Evolutionary conservation across 1,140 invertebrate species (phyloP).

Genomic region (Druon quercuslanigerum): DNA sequence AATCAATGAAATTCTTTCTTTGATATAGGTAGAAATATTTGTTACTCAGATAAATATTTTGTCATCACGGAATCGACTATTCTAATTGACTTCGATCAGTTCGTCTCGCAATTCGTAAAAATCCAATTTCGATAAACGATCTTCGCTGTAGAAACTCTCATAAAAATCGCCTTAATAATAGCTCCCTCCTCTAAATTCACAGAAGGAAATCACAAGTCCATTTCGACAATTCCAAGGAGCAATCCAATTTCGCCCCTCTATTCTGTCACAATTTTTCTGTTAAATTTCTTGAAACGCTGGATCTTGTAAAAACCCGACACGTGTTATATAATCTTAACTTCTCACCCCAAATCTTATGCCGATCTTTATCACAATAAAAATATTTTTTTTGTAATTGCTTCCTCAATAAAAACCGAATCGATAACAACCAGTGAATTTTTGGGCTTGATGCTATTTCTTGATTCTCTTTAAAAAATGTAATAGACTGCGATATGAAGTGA

Average conservation of each 20-base stretch:
- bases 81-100: constrained; percentile 53
- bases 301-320: background rate
- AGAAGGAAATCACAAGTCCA: constrained; percentile 41
- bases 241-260: background rate
- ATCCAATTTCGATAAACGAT: constrained; percentile 7
- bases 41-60: background rate
- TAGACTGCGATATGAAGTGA: background rate
- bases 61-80: constrained; percentile 29
- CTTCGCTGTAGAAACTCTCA: constrained; percentile 34
- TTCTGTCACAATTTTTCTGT: background rate
- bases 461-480: background rate
- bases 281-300: constrained; percentile 1
- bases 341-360: constrained; percentile 1
- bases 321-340: background rate
- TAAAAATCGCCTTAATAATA: constrained; percentile 45
- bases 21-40: background rate
- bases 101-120: constrained; percentile 27
- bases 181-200: constrained; percentile 31
- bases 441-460: background rate
- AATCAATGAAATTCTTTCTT: too few species aligned
- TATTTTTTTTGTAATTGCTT: background rate
- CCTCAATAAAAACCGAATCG: background rate
- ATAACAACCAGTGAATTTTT: too few species aligned
- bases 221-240: constrained; percentile 39
- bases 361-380: constrained; percentile 29